phyloP scores from a whole-genome alignment of 2,113 vertebrate species.

The Vombatus ursinus region DNA sequence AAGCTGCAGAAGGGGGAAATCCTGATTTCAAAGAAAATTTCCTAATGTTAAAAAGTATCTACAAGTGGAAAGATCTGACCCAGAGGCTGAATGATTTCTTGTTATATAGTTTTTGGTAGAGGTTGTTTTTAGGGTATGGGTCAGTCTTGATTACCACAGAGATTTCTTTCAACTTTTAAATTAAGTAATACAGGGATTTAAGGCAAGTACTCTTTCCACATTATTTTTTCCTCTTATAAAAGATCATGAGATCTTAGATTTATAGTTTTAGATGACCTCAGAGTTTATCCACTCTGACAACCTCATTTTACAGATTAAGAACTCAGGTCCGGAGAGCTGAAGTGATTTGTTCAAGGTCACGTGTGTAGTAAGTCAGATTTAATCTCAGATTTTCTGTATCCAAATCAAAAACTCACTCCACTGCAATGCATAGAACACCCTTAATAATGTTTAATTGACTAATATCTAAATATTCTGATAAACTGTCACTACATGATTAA shows the following conservation, averaged over 20 bases:
- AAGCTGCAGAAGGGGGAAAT: not conserved
- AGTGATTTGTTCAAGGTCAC: not conserved
- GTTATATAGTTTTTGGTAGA: not conserved
- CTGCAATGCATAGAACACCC: not conserved
- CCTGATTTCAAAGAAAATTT: not conserved
- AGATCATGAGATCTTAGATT: not conserved
- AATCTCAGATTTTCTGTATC: not conserved
- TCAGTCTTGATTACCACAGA: not conserved
- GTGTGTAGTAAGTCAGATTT: not conserved
- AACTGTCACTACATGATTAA: not conserved
- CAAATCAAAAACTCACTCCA: constrained; percentile 5
- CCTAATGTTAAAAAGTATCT: not conserved
- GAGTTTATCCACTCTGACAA: not conserved
- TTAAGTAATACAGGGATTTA: not conserved
- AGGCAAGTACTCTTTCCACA: not conserved
- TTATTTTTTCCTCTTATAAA: not conserved
- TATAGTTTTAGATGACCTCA: not conserved
- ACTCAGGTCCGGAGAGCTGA: not conserved
- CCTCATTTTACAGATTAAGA: not conserved
- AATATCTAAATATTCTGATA: not conserved
- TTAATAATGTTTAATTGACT: constrained; percentile 25
- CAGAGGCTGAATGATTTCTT: not conserved
- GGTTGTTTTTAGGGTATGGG: not conserved
- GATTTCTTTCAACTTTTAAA: not conserved
- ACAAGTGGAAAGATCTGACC: not conserved